Conservation (phyloP, 2,888 invertebrate genomes). For the Plebejus anna region DNA sequence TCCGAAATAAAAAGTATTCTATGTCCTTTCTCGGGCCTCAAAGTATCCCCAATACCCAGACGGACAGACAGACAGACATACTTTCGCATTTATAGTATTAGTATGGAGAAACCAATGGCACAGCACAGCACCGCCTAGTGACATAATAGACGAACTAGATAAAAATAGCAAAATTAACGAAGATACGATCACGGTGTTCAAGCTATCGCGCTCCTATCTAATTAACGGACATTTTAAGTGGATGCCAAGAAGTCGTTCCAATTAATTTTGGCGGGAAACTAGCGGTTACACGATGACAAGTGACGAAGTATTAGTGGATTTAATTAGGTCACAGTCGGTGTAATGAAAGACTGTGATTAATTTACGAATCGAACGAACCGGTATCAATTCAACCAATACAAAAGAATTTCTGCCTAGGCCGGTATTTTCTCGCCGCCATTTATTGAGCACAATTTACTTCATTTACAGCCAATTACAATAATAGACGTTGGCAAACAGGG, state of each 20-base stretch:
- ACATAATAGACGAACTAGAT: neutral
- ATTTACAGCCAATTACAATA: slow-evolving; percentile 55
- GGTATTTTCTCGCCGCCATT: slow-evolving; percentile 46
- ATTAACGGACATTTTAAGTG: slow-evolving; percentile 8
- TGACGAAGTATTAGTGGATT: slow-evolving; percentile 10
- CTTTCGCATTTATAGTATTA: no score
- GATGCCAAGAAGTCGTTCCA: slow-evolving; percentile 17
- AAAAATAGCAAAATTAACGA: slow-evolving; percentile 1
- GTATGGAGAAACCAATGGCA: no score
- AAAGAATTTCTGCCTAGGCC: slow-evolving; percentile 40
- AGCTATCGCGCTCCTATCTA: slow-evolving; percentile 3
- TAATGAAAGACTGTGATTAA: neutral
- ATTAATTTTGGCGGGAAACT: slow-evolving; percentile 17
- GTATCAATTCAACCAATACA: slow-evolving; percentile 26
- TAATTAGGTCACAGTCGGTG: neutral
- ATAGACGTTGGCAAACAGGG: slow-evolving; percentile 45
- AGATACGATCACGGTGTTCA: neutral
- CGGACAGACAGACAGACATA: no score
- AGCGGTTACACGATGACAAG: neutral
- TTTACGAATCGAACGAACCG: slow-evolving; percentile 18
- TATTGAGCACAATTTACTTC: slow-evolving; percentile 51
- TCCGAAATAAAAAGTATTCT: no score
- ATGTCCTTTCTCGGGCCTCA: no score
- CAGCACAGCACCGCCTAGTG: neutral
- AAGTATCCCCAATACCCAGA: no score